These are phyloP conservation scores for Tylochromis polylepis DNA, from an alignment of 2,113 vertebrate genomes.

Conservation along the genomic window DNA sequence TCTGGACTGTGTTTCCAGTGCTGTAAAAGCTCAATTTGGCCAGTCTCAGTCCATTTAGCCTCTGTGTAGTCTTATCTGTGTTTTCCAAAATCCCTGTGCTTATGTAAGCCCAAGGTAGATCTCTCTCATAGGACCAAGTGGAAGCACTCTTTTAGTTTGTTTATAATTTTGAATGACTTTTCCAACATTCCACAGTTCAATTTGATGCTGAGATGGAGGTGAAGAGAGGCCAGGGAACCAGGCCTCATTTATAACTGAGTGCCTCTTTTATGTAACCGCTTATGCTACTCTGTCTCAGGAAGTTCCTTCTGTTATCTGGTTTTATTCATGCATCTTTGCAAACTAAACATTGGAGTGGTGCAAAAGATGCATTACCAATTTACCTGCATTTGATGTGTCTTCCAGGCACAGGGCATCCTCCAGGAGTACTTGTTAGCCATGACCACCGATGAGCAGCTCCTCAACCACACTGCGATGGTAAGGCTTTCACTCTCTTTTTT, in stretches of 20 bases:
- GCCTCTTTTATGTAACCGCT: conserved; percentile 10
- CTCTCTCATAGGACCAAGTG: background rate
- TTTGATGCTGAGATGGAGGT: background rate
- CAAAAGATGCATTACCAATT: background rate
- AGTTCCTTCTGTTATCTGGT: background rate
- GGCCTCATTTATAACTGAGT: conserved; percentile 7
- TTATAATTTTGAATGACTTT: conserved; percentile 4
- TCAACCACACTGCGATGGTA: conserved; percentile 88
- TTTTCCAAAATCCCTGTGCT: background rate
- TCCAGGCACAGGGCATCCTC: conserved; percentile 85
- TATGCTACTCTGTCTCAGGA: background rate
- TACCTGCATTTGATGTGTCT: background rate
- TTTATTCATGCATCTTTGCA: background rate
- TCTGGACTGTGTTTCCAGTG: conserved; percentile 59
- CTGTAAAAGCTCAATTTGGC: conserved; percentile 29
- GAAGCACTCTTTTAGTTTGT: conserved; percentile 1
- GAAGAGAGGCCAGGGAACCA: background rate
- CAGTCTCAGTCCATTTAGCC: conserved; percentile 39
- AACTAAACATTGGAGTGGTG: background rate
- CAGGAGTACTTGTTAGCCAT: conserved; percentile 93
- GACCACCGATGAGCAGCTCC: conserved; percentile 91
- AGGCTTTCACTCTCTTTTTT: background rate
- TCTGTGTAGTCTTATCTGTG: conserved; percentile 24
- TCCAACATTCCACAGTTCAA: conserved; percentile 16
- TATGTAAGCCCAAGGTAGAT: conserved; percentile 6